A percentile compares a stretch with the other conserved stretches of the same genome.
These are phyloP conservation scores for Campylomormyrus tamandua DNA, from an alignment of 2,113 vertebrate species.

Conservation along the genomic window DNA sequence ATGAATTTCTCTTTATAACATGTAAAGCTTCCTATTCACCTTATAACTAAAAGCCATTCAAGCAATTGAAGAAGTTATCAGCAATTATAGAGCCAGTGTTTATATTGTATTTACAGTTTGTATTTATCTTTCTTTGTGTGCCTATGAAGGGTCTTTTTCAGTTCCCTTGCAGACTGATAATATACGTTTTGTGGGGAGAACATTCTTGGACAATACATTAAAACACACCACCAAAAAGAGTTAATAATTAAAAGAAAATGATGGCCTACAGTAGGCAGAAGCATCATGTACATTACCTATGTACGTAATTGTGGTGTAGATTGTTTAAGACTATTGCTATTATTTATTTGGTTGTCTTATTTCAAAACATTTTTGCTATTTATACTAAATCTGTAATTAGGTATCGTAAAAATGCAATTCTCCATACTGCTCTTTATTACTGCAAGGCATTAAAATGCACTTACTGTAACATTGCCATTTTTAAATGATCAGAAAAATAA, in stretches of 20 bases:
- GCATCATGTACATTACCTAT: neutral
- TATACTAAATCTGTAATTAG: neutral
- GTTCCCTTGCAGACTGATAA: neutral
- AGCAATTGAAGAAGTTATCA: neutral
- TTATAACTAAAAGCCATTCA: neutral
- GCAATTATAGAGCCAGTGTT: neutral
- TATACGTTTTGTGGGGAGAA: neutral
- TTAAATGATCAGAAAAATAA: neutral
- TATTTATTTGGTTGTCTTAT: neutral
- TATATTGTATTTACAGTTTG: neutral
- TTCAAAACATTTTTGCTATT: neutral
- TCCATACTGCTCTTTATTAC: neutral
- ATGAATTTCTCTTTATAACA: neutral
- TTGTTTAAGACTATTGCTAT: neutral
- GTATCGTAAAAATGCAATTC: neutral
- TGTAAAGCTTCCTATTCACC: neutral
- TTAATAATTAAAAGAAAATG: neutral
- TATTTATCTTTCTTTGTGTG: neutral
- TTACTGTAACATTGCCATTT: neutral
- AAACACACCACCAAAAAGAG: neutral
- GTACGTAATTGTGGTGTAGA: neutral
- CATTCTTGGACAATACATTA: neutral
- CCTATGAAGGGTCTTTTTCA: neutral
- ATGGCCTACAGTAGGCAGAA: neutral
- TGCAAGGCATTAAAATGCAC: neutral